Evolutionary conservation across 2,888 invertebrate species (phyloP).

Genomic region (Cecidostiba fungosa): DNA sequence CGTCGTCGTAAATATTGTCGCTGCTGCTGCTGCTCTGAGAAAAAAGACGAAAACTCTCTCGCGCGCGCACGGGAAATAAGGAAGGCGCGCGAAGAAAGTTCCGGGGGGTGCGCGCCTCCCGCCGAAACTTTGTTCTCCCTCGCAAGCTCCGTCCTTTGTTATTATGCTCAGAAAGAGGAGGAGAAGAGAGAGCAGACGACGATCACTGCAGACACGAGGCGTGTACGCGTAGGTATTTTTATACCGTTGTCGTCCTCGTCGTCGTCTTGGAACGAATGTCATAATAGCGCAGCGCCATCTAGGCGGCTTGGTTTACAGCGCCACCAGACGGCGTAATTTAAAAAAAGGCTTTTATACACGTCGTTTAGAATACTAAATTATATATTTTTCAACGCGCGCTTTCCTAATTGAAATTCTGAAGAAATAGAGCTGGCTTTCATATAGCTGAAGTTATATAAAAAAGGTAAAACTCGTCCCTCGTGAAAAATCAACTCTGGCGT

Average conservation of each 20-base stretch:
- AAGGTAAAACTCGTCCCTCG: neutral
- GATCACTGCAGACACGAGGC: neutral
- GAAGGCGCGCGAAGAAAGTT: slow-evolving; percentile 30
- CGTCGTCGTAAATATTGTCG: slow-evolving; percentile 61
- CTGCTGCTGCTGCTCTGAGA: neutral
- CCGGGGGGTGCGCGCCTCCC: neutral
- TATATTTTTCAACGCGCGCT: neutral
- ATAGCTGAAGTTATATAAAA: neutral
- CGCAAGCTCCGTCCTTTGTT: neutral
- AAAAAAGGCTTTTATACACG: no score
- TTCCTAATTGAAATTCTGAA: neutral
- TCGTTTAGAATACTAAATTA: neutral
- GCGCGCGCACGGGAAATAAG: neutral
- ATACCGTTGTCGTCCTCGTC: neutral
- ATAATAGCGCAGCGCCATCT: neutral
- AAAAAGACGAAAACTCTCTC: slow-evolving; percentile 3
- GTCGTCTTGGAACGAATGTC: neutral
- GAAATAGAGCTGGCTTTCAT: neutral
- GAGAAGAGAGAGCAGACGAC: slow-evolving; percentile 12
- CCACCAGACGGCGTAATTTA: neutral
- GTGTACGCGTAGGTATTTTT: neutral
- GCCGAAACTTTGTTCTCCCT: slow-evolving; percentile 37
- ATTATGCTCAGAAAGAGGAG: neutral
- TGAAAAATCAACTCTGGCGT: neutral
- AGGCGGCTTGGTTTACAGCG: neutral